These are phyloP conservation scores for Pangasianodon hypophthalmus DNA, from an alignment of 2,113 vertebrate species.

Conservation along the genomic window DNA sequence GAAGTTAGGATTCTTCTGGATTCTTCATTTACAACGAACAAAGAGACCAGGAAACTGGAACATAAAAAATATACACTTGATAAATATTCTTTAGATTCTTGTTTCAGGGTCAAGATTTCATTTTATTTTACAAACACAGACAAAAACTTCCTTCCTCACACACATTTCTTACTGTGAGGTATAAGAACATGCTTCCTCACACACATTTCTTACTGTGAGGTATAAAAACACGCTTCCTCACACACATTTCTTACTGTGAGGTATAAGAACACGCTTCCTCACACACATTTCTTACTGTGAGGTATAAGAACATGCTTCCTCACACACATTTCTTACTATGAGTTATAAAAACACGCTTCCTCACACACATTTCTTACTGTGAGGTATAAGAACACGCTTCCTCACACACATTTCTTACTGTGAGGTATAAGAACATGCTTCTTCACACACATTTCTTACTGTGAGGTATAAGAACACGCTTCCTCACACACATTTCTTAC, in stretches of 20 bases:
- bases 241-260: too few relatives aligned
- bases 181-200: not conserved
- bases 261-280: too few relatives aligned
- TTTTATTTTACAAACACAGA: not conserved
- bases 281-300: too few relatives aligned
- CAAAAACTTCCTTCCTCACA: constrained; percentile 25
- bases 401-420: too few relatives aligned
- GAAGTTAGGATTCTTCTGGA: not conserved
- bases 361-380: too few relatives aligned
- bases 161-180: constrained; percentile 17
- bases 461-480: constrained; percentile 14
- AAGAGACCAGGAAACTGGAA: not conserved
- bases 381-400: not conserved
- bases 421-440: not conserved
- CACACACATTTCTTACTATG: too few relatives aligned
- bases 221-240: too few relatives aligned
- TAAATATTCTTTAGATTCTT: not conserved
- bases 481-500: constrained; percentile 21
- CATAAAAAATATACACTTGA: not conserved
- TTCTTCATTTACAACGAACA: not conserved
- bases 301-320: too few relatives aligned
- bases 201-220: too few relatives aligned
- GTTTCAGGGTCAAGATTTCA: not conserved
- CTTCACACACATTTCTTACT: constrained; percentile 17
- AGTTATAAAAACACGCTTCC: too few relatives aligned